Evolutionary conservation across 1,140 invertebrate genomes (phyloP), one percentile per base, ranked within the genome.

Genomic region (Zaprionus ghesquierei): DNA sequence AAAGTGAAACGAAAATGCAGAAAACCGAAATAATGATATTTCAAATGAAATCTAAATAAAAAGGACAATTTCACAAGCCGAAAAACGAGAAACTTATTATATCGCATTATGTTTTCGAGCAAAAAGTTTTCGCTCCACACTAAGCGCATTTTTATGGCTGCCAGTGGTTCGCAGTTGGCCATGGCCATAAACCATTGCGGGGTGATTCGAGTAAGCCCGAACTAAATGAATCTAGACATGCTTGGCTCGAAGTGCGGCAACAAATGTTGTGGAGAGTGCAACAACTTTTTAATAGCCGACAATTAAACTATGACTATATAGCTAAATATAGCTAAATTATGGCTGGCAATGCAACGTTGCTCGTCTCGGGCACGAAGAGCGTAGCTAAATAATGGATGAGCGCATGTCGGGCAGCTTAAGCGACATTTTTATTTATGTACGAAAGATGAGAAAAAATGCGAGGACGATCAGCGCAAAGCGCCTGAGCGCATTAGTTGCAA

Each of bases 241-340:
- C 3, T 25, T n/a, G 46, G 3, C 46, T 49, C 23, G 49, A 51
- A 70, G 61, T 69, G 80, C 74, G 81, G 61, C 81, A 77, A 73
- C 58, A 54, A 62, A 59, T 62, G 49, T 23, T 8, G n/a, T 10
- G 12, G 25, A 73, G 63, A 74, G 79, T 69, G 78, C 81, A 87
- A 81, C 75, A 87, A 86, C 81, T 86, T 86, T 79, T 86, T 86
- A 86, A 86, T 87, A 73, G 81, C 53, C 53, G 46, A 50, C 70
- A 86, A 86, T 87, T 87, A 79, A 76, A 87, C 69, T 63, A 81
- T 70, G 33, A 9, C 56, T 50, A 64, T 80, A 74, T 44, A 69
- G 66, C 38, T 41, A 53, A 46, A 33, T 27, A 58, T 64, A 41
- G 61, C 71, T 75, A 81, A 69, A 86, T 78, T 69, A 55, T 31